phyloP scores from a whole-genome alignment of 30 jellyfish, hydroid and myxozoan species.

The Phacellophora camtschatica region DNA sequence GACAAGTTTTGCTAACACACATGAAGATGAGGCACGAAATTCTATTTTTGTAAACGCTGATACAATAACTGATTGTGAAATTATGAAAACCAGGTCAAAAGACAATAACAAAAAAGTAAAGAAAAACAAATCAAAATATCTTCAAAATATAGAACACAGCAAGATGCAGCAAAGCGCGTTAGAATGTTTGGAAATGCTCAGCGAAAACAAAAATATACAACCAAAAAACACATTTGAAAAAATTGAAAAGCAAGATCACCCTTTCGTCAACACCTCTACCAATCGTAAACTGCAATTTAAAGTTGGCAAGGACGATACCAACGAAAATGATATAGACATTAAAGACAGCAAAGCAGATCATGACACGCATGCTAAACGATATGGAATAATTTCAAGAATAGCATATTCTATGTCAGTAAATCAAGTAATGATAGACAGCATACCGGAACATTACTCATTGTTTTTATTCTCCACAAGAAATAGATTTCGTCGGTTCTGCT shows the following conservation, averaged over 20 bases:
- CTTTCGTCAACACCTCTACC: too few relatives aligned
- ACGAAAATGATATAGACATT: too few relatives aligned
- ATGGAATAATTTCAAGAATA: neutral
- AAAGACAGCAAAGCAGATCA: too few relatives aligned
- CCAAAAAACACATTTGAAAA: too few relatives aligned
- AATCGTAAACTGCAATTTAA: neutral
- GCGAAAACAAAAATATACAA: neutral
- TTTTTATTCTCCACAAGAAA: conserved; percentile 61
- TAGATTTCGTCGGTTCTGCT: conserved; percentile 38
- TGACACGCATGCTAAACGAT: neutral
- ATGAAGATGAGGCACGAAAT: neutral
- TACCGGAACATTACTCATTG: conserved; percentile 78
- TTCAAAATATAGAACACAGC: neutral
- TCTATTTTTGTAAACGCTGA: neutral
- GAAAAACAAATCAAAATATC: neutral
- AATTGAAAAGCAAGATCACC: neutral
- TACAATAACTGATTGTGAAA: neutral
- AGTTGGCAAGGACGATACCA: neutral
- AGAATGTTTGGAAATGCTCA: neutral
- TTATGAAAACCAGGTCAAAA: neutral
- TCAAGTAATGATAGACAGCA: conserved; percentile 23
- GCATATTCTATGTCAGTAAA: conserved; percentile 15
- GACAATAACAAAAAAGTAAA: neutral
- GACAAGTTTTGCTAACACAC: neutral
- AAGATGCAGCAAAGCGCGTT: neutral